Conservation (phyloP, 53 echinoderm and acorn worm genomes). For the Hippasteria phrygiana region DNA sequence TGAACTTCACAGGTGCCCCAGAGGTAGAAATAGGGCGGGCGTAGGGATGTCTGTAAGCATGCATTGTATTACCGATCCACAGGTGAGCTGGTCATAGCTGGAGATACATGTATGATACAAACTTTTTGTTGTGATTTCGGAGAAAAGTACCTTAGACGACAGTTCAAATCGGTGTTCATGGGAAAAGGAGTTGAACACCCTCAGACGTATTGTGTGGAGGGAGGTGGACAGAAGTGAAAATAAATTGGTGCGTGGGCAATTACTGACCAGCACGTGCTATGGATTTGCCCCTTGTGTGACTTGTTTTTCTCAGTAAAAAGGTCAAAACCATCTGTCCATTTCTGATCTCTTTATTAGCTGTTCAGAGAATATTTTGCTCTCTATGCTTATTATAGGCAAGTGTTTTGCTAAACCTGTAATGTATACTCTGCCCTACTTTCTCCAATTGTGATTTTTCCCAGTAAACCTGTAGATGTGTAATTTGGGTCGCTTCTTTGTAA, state of each 20-base stretch:
- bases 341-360: background rate
- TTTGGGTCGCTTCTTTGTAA: background rate
- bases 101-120: constrained; percentile 15
- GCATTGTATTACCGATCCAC: constrained; percentile 4
- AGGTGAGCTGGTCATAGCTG: background rate
- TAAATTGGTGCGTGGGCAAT: background rate
- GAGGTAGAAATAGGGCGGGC: background rate
- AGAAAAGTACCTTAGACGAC: background rate
- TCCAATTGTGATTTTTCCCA: background rate
- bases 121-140: background rate
- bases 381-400: background rate
- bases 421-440: background rate
- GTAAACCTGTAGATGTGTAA: too few relatives aligned
- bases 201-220: background rate
- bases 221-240: background rate
- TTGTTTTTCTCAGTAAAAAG: background rate
- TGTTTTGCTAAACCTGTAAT: background rate
- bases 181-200: constrained; percentile 10
- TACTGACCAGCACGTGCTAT: background rate
- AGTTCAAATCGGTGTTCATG: background rate
- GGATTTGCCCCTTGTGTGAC: background rate
- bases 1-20: constrained; percentile 37
- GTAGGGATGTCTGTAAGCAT: background rate
- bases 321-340: background rate
- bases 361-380: background rate